Conservation (phyloP, 2,888 invertebrate species). For the Vandiemenella viatica region DNA sequence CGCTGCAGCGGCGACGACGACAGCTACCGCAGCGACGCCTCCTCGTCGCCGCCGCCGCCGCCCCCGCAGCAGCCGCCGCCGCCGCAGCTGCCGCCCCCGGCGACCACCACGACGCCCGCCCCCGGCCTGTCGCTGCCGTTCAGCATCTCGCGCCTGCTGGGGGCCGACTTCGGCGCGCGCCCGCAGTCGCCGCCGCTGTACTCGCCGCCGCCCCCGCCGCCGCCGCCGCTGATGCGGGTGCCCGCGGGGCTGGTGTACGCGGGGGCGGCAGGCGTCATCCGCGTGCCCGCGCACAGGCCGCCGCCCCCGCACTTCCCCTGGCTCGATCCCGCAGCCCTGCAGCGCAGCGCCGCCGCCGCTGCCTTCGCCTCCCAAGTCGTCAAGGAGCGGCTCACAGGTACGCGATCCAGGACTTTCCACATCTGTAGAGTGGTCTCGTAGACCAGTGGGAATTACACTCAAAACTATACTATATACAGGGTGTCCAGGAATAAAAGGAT, state of each 20-base stretch:
- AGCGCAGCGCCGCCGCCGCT: conserved; percentile 29
- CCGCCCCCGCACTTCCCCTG: conserved; percentile 28
- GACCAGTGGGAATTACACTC: no score
- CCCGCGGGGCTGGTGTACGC: conserved; percentile 15
- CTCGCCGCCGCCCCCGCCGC: conserved; percentile 39
- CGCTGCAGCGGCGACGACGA: conserved; percentile 43
- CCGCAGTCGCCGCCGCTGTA: conserved; percentile 5
- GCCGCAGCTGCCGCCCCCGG: not conserved
- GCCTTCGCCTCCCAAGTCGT: conserved; percentile 69
- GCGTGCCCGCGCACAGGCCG: conserved; percentile 40
- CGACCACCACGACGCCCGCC: conserved; percentile 1
- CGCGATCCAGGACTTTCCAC: no score
- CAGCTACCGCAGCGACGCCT: conserved; percentile 5
- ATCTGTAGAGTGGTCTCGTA: no score
- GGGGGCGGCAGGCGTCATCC: conserved; percentile 22
- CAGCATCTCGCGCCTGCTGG: conserved; percentile 56
- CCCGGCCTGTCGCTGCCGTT: conserved; percentile 42
- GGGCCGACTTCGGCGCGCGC: conserved; percentile 5
- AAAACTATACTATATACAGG: no score
- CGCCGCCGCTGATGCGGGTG: conserved; percentile 31
- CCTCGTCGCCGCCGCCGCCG: conserved; percentile 12
- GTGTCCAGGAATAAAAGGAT: no score
- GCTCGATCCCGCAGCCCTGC: conserved; percentile 36
- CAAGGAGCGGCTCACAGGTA: conserved; percentile 69
- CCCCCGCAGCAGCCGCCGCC: conserved; percentile 27